Conservation (phyloP, 1,140 invertebrate species). For the Octopus bimaculoides region DNA sequence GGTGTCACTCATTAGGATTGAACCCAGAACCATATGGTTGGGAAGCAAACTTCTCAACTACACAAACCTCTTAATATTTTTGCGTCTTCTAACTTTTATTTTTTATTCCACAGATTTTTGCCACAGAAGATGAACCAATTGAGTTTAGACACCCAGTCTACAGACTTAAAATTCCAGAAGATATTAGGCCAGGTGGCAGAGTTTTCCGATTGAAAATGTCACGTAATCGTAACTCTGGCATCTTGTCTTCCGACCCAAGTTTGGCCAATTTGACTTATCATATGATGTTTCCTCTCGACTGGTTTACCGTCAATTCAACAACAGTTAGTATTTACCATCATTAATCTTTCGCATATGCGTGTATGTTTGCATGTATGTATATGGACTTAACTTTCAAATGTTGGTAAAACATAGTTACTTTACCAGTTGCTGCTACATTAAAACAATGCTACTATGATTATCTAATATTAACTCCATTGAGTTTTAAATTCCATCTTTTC, state of each 20-base stretch:
- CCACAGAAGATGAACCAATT: neutral
- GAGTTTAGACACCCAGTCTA: neutral
- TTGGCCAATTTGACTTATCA: neutral
- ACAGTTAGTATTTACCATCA: neutral
- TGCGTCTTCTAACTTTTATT: neutral
- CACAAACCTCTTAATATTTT: neutral
- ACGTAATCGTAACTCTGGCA: neutral
- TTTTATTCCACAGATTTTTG: neutral
- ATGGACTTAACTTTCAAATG: no score
- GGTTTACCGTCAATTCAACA: slow-evolving; percentile 1
- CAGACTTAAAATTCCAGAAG: neutral
- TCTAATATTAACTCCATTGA: no score
- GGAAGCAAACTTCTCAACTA: no score
- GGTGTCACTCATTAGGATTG: no score
- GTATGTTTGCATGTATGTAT: no score
- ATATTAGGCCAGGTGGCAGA: neutral
- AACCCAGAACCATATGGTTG: no score
- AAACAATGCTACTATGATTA: no score
- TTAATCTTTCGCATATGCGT: no score
- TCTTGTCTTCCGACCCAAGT: neutral
- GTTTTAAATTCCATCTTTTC: no score
- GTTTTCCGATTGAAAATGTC: neutral
- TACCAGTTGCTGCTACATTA: no score
- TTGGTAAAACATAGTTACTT: no score
- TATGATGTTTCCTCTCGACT: slow-evolving; percentile 6